Conservation (phyloP, 2,113 vertebrate genomes). For the Atlantisia rogersi region DNA sequence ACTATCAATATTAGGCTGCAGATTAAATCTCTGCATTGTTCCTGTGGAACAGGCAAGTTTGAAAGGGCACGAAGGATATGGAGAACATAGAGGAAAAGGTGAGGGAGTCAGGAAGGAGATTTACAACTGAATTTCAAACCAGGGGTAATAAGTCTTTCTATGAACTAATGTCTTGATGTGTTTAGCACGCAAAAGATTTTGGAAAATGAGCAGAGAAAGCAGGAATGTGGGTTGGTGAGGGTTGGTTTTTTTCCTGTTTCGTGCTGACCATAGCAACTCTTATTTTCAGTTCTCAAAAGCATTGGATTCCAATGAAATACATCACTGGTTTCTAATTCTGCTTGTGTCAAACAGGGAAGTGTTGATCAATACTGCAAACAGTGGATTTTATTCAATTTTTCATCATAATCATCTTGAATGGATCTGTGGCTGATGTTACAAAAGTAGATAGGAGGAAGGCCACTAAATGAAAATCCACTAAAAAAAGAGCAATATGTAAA, state of each 20-base stretch:
- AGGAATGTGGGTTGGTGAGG: neutral
- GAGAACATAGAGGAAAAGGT: neutral
- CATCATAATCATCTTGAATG: neutral
- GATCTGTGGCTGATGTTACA: neutral
- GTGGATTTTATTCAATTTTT: neutral
- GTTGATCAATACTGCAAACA: neutral
- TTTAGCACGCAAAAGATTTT: neutral
- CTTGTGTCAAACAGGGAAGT: neutral
- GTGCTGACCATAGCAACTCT: neutral
- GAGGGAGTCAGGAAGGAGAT: neutral
- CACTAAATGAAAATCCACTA: neutral
- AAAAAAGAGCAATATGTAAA: neutral
- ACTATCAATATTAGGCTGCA: neutral
- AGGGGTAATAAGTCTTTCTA: neutral
- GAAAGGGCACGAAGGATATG: neutral
- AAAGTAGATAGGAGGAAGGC: neutral
- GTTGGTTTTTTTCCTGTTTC: neutral
- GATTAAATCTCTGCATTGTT: neutral
- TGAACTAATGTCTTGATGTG: neutral
- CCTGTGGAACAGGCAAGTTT: neutral
- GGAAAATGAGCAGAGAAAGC: neutral
- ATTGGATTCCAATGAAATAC: neutral
- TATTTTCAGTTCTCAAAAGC: neutral
- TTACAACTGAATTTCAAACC: neutral
- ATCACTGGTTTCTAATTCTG: neutral